These are phyloP conservation scores for Amblyopsis rosae DNA, from an alignment of 2,113 vertebrate genomes.

Conservation along the genomic window DNA sequence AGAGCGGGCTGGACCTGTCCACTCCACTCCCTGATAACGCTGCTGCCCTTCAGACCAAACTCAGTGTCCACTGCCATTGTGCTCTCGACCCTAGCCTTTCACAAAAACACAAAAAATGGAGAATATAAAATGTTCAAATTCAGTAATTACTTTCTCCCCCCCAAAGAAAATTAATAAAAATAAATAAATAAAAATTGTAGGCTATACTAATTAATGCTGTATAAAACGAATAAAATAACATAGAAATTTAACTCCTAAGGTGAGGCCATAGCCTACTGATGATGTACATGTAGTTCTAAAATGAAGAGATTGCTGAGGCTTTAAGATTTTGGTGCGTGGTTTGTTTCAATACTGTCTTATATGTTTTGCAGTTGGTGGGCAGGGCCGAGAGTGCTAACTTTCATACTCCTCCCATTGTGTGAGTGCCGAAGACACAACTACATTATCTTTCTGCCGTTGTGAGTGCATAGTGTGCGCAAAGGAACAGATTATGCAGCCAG, in stretches of 20 bases:
- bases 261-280: constrained; percentile 20
- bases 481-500: constrained; percentile 41
- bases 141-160: too few relatives aligned
- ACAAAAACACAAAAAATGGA: constrained; percentile 14
- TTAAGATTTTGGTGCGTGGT: constrained; percentile 58
- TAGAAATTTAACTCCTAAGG: constrained; percentile 22
- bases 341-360: constrained; percentile 69
- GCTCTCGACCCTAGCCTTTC: constrained; percentile 23
- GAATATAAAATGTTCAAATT: too few relatives aligned
- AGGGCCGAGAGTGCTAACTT: constrained; percentile 69
- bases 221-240: constrained; percentile 27
- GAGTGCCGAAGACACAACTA: constrained; percentile 68
- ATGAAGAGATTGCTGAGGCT: constrained; percentile 5
- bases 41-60: constrained; percentile 72
- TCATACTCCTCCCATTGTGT: constrained; percentile 80
- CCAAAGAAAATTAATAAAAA: background rate
- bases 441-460: constrained; percentile 49
- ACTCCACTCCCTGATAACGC: constrained; percentile 71
- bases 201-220: background rate
- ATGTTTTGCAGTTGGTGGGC: constrained; percentile 76
- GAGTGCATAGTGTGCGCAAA: constrained; percentile 43
- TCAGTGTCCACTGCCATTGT: constrained; percentile 73
- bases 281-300: constrained; percentile 15
- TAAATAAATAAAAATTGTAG: background rate
- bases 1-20: constrained; percentile 65